Evolutionary conservation across 2,888 invertebrate species (phyloP).

Genomic region (Scrobipalpa costella): DNA sequence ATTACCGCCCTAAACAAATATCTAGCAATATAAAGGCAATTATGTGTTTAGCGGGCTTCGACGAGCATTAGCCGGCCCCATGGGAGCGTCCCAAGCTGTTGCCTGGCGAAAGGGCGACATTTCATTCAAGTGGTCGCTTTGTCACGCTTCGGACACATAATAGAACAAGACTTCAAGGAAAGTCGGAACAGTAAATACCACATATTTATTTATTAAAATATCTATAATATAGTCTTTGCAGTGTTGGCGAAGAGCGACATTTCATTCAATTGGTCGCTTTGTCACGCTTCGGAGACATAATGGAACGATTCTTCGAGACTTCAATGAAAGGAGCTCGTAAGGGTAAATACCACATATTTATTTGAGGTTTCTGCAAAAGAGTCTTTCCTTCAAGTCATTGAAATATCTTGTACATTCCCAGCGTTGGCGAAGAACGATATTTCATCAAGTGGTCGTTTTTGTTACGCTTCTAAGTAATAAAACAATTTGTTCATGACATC

Average conservation of each 20-base stretch:
- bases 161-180: slow-evolving; percentile 23
- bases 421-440: too few species aligned
- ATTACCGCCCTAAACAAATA: slow-evolving; percentile 44
- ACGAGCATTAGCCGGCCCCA: slow-evolving; percentile 52
- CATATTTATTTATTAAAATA: not conserved
- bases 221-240: too few species aligned
- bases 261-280: slow-evolving; percentile 41
- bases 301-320: slow-evolving; percentile 22
- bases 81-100: slow-evolving; percentile 49
- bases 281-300: slow-evolving; percentile 41
- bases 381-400: not conserved
- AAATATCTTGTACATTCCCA: not conserved
- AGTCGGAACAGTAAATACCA: not conserved
- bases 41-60: slow-evolving; percentile 55
- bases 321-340: not conserved
- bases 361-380: not conserved
- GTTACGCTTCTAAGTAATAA: too few species aligned
- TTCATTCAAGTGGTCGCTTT: slow-evolving; percentile 41
- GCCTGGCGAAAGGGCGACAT: slow-evolving; percentile 40
- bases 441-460: too few species aligned
- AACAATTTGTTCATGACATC: too few species aligned
- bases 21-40: slow-evolving; percentile 47
- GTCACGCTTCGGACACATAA: slow-evolving; percentile 41
- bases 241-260: slow-evolving; percentile 37
- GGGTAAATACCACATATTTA: not conserved